phyloP scores from a whole-genome alignment of 2,113 vertebrate species.

The Eidolon helvum region DNA sequence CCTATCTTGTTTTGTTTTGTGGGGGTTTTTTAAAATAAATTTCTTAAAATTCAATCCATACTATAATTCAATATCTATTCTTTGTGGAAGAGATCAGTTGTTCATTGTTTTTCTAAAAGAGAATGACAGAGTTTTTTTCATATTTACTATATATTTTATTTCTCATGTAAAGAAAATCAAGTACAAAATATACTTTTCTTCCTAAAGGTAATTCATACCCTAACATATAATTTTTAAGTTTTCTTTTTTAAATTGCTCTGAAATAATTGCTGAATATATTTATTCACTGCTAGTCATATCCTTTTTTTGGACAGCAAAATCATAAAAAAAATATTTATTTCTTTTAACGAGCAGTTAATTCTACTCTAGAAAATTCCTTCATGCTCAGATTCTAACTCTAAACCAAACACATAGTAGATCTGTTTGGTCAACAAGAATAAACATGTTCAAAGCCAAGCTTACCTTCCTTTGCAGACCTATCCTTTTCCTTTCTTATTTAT shows the following conservation, averaged over 20 bases:
- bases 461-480: neutral
- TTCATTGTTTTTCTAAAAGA: slow-evolving; percentile 4
- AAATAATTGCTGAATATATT: slow-evolving; percentile 13
- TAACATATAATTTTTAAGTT: neutral
- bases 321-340: neutral
- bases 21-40: neutral
- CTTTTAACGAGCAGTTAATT: slow-evolving; percentile 21
- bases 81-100: neutral
- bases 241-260: neutral
- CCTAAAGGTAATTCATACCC: neutral
- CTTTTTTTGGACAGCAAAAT: neutral
- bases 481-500: neutral
- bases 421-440: neutral
- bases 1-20: neutral
- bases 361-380: slow-evolving; percentile 13
- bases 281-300: neutral
- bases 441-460: neutral
- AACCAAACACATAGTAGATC: neutral
- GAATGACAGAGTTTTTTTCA: neutral
- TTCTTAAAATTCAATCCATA: neutral
- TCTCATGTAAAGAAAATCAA: slow-evolving; percentile 39
- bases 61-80: neutral
- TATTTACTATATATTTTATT: neutral
- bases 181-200: neutral
- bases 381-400: neutral